Evolutionary conservation across 2,113 vertebrate species (phyloP), one percentile per base, ranked within the genome.

Genomic region (Phrynosoma blainvillii): DNA sequence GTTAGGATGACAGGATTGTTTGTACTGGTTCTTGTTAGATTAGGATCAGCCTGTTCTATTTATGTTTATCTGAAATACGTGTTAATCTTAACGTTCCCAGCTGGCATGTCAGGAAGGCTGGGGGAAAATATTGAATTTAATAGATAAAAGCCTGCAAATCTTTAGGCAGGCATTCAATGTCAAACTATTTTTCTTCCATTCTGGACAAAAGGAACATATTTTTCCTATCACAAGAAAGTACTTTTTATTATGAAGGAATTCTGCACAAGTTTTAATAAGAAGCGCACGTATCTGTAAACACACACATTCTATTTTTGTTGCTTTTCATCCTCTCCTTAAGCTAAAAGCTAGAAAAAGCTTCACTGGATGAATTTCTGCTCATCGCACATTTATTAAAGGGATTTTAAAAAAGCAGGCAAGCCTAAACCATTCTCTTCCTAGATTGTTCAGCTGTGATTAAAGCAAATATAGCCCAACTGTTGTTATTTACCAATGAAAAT

Each of bases 291-390:
- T 59, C 7, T 25, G 54, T 23, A 54, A 4, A 27, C 4, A 14
- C 27, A 54, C 13, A n/a, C 56, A 9, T 23, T 21, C 66, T 30
- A 36, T 5, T 73, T 40, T 42, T 27, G 79, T 16, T 7, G 84
- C 73, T 91, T 2, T 62, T 85, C 65, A 88, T 84, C 85, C 91
- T 92, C 79, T 94, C 79, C 91, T 42, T 20, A 65, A 88, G 79
- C 20, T 42, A 71, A 89, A 89, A 20, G 10, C n/a, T 20, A 84
- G 20, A 52, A 52, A 84, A 84, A 56, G 20, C 13, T 36, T 20
- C 83, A 74, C 52, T 7, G 11, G 20, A 5, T 74, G 52, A 75
- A 84, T 84, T 74, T 74, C 70, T 25, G n/a, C 21, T 59, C 70
- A 74, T 52, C 16, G 13, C 68, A 32, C 54, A 80, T 66, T 30